These are phyloP conservation scores for Anoura caudifer DNA, from an alignment of 2,113 vertebrate species.

Conservation along the genomic window DNA sequence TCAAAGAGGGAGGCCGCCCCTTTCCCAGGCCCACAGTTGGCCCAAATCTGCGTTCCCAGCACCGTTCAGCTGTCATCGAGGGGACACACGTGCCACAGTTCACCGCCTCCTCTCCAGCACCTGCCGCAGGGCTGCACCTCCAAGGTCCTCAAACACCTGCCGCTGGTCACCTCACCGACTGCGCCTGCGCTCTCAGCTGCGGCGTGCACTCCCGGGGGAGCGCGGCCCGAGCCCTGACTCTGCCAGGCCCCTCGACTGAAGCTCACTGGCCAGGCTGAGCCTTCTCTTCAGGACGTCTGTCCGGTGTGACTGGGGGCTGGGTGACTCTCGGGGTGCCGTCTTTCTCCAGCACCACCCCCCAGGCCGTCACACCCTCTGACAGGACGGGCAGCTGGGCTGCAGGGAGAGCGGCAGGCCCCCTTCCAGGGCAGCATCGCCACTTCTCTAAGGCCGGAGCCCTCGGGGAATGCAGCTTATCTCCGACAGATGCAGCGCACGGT, in stretches of 20 bases:
- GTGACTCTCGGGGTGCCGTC: too few relatives aligned
- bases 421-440: rapidly evolving
- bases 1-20: not conserved
- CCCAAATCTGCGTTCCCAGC: not conserved
- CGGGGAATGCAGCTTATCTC: not conserved
- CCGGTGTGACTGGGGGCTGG: not conserved
- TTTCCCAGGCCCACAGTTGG: not conserved
- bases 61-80: rapidly evolving
- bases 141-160: not conserved
- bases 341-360: rapidly evolving
- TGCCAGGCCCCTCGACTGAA: not conserved
- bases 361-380: rapidly evolving
- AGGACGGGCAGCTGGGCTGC: rapidly evolving
- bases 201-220: not conserved
- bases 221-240: not conserved
- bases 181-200: not conserved
- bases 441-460: not conserved
- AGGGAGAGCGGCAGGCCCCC: too few relatives aligned
- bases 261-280: not conserved
- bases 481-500: not conserved
- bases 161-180: not conserved
- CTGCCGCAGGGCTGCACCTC: rapidly evolving
- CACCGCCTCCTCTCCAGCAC: not conserved
- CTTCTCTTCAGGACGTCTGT: not conserved
- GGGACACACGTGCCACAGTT: rapidly evolving